Conservation (phyloP, 2,797 vertebrate species). For the Masticophis lateralis region DNA sequence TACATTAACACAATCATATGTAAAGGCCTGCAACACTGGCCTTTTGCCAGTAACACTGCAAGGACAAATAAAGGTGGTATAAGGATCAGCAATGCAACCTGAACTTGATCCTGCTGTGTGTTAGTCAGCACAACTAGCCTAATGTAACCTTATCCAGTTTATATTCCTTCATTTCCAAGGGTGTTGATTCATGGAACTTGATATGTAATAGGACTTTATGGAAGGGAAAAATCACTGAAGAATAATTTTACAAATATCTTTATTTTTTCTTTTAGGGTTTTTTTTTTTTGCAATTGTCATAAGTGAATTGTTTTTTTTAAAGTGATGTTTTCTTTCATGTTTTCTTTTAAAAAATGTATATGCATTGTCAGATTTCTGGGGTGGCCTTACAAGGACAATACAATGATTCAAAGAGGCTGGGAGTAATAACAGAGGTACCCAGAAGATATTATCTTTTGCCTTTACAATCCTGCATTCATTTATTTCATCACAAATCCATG, state of each 20-base stretch:
- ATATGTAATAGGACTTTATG: neutral
- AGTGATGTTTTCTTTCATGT: neutral
- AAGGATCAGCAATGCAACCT: neutral
- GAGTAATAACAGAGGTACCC: neutral
- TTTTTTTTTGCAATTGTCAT: constrained; percentile 23
- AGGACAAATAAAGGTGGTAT: constrained; percentile 11
- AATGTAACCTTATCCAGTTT: neutral
- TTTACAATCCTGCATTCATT: neutral
- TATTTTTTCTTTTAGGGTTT: neutral
- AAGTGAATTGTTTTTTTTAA: neutral
- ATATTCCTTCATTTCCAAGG: neutral
- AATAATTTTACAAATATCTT: neutral
- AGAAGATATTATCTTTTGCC: neutral
- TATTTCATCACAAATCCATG: neutral
- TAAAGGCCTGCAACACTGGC: neutral
- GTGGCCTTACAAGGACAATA: neutral
- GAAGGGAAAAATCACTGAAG: constrained; percentile 20
- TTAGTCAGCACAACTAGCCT: neutral
- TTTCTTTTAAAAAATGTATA: neutral
- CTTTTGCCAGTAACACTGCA: neutral
- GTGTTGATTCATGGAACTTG: neutral
- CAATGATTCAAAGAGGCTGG: neutral
- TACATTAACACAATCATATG: neutral
- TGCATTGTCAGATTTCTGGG: neutral
- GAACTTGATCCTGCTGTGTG: neutral